Evolutionary conservation across 2,113 vertebrate genomes (phyloP).

Genomic region (Cricetomys ansorgei): DNA sequence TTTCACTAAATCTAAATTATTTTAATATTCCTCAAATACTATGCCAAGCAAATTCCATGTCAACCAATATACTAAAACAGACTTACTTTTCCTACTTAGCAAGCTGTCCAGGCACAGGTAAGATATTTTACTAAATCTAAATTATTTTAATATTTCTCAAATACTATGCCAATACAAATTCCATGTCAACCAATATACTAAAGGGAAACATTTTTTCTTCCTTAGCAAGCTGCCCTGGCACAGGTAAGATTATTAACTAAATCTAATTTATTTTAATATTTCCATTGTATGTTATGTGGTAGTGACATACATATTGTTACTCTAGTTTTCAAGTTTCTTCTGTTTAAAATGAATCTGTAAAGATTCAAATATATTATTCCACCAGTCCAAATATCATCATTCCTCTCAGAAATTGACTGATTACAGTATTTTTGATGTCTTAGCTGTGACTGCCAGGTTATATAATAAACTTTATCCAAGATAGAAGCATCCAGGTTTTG

Average conservation of each 20-base stretch:
- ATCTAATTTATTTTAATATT: constrained; percentile 11
- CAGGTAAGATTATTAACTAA: constrained; percentile 46
- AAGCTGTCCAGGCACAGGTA: background rate
- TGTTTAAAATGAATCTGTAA: background rate
- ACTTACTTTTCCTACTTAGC: too few species aligned
- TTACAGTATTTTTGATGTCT: background rate
- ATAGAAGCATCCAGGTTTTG: background rate
- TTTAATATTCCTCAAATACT: too few species aligned
- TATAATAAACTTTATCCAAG: background rate
- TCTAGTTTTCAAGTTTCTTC: background rate
- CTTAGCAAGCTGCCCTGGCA: background rate
- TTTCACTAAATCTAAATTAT: too few species aligned
- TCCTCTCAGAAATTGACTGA: constrained; percentile 8
- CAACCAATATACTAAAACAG: too few species aligned
- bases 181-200: background rate
- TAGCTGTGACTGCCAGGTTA: background rate
- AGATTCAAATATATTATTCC: background rate
- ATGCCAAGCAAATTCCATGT: too few species aligned
- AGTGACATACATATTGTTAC: background rate
- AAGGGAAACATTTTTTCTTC: background rate
- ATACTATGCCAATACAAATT: background rate
- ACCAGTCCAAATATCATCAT: background rate
- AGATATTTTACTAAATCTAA: too few species aligned
- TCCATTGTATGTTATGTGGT: background rate
- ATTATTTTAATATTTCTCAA: too few species aligned